A percentile compares a stretch with the other conserved stretches of the same genome.
phyloP scores from a whole-genome alignment of 2,113 vertebrate species.

The Boulengeromyrus knoepffleri region DNA sequence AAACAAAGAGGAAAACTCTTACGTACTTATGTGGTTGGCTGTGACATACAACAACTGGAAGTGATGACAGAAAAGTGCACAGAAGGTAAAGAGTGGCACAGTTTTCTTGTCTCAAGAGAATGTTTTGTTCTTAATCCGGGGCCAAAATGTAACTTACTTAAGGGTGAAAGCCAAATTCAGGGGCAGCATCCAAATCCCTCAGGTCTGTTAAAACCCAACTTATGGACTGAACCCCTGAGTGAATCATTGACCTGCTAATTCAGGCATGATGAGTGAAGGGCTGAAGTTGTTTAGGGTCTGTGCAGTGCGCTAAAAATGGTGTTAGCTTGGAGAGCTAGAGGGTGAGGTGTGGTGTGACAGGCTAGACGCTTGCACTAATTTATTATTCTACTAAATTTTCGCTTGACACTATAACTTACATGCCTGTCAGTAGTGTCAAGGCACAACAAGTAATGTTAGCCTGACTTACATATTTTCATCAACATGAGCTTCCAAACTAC shows the following conservation, averaged over 20 bases:
- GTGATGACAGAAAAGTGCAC: not conserved
- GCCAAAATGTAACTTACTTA: not conserved
- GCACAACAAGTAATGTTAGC: not conserved
- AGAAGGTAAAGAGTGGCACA: not conserved
- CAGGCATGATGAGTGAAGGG: not conserved
- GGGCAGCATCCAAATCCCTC: not conserved
- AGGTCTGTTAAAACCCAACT: not conserved
- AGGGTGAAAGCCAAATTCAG: not conserved
- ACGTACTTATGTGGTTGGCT: not conserved
- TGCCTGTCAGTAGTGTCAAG: not conserved
- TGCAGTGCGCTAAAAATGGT: not conserved
- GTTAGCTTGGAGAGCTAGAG: not conserved
- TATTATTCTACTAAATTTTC: not conserved
- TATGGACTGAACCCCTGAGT: not conserved
- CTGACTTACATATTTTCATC: not conserved
- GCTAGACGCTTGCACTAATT: not conserved
- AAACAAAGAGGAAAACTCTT: not conserved
- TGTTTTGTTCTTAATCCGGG: not conserved
- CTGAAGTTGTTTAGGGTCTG: not conserved
- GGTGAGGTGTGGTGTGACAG: not conserved
- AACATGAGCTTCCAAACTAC: not conserved
- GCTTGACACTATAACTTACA: not conserved
- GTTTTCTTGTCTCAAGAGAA: not conserved
- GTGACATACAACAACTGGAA: not conserved
- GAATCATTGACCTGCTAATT: not conserved